phyloP scores from a whole-genome alignment of 2,888 invertebrate genomes.

The Heterodera filipjevi region DNA sequence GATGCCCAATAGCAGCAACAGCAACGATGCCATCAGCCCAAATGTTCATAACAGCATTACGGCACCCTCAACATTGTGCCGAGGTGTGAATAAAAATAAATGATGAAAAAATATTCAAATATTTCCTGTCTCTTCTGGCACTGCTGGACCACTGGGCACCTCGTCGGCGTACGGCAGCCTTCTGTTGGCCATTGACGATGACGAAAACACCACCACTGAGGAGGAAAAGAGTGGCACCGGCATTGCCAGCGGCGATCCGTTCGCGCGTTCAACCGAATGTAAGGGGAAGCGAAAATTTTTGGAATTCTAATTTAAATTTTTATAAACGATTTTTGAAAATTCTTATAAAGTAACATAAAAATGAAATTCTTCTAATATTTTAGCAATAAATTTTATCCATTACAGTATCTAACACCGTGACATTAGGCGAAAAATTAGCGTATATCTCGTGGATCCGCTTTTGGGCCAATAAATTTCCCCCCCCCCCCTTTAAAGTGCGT shows the following conservation, averaged over 20 bases:
- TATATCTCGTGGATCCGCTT: no score
- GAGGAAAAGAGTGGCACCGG: constrained; percentile 21
- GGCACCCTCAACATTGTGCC: constrained; percentile 1
- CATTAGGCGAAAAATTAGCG: no score
- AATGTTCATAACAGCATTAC: not conserved
- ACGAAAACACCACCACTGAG: constrained; percentile 21
- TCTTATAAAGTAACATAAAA: no score
- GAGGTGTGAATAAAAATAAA: not conserved
- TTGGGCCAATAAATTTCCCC: not conserved
- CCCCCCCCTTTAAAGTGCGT: not conserved
- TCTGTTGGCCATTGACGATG: constrained; percentile 22
- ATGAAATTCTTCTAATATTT: no score
- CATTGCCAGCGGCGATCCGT: not conserved
- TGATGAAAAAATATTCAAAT: not conserved
- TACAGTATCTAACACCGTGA: no score
- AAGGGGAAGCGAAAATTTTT: not conserved
- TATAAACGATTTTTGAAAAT: no score
- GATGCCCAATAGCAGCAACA: not conserved
- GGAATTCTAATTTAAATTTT: no score
- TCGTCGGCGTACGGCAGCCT: not conserved
- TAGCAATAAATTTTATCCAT: no score
- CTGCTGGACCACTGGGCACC: not conserved
- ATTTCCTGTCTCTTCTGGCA: not conserved
- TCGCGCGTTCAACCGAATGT: constrained; percentile 11
- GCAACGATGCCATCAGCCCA: not conserved